Percentiles rank a stretch among this genome's conserved stretches.
phyloP scores from a whole-genome alignment of 2,797 vertebrate species.

The Pseudochirops cupreus region DNA sequence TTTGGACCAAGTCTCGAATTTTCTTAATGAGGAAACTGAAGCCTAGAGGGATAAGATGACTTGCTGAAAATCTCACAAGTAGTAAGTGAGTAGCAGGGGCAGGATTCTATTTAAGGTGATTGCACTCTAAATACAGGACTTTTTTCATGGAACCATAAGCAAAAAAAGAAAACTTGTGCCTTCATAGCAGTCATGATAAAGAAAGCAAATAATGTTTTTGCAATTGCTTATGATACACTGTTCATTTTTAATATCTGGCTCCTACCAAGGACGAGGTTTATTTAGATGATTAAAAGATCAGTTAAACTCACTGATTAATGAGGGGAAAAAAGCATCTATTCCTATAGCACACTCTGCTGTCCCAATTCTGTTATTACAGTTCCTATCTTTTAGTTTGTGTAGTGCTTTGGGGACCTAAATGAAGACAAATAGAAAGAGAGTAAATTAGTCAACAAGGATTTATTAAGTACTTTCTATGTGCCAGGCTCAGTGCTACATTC shows the following conservation, averaged over 20 bases:
- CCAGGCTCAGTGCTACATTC: background rate
- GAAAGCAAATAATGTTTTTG: background rate
- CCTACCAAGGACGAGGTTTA: background rate
- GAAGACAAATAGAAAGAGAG: background rate
- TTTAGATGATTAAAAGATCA: background rate
- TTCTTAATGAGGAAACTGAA: background rate
- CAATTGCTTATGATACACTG: background rate
- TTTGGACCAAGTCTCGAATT: background rate
- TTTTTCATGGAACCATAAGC: background rate
- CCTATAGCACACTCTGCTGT: conserved; percentile 69
- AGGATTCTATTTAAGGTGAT: background rate
- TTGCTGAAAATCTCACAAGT: background rate
- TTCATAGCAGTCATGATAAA: background rate
- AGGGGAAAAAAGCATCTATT: background rate
- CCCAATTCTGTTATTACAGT: conserved; percentile 2
- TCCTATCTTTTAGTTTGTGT: background rate
- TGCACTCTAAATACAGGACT: background rate
- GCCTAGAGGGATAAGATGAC: background rate
- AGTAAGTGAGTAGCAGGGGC: background rate
- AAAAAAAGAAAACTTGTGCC: background rate
- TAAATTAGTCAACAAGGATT: background rate
- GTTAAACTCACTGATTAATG: background rate
- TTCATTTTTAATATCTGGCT: background rate
- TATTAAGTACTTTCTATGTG: background rate
- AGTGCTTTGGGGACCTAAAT: background rate